These are phyloP conservation scores for Hemibagrus guttatus DNA, from an alignment of 2,797 vertebrate species.

Conservation along the genomic window DNA sequence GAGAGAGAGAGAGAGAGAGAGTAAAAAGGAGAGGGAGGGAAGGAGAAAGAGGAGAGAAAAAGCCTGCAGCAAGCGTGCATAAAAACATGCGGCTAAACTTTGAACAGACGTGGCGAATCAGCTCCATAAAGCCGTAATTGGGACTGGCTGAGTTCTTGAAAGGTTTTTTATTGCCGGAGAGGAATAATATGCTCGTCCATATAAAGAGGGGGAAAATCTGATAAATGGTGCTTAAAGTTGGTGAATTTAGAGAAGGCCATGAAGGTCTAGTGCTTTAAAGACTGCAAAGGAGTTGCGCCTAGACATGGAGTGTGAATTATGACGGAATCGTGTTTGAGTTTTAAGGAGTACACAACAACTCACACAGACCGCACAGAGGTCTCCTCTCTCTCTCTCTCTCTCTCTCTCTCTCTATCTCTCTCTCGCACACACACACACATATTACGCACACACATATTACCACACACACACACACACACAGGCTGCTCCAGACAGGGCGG, in stretches of 20 bases:
- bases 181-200: constrained; percentile 56
- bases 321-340: constrained; percentile 25
- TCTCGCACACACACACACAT: not conserved
- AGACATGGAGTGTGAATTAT: constrained; percentile 51
- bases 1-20: not conserved
- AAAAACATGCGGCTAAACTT: constrained; percentile 59
- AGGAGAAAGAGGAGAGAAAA: constrained; percentile 44
- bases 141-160: constrained; percentile 56
- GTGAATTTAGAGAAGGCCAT: constrained; percentile 53
- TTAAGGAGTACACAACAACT: constrained; percentile 44
- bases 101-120: constrained; percentile 58
- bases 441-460: not conserved
- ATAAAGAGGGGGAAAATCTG: constrained; percentile 51
- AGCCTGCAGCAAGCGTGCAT: constrained; percentile 49
- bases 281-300: constrained; percentile 46
- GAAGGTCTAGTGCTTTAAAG: constrained; percentile 50
- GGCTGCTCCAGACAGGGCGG: constrained; percentile 28
- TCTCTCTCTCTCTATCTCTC: constrained; percentile 6
- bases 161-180: constrained; percentile 60
- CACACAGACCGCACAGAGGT: constrained; percentile 13
- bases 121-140: constrained; percentile 59
- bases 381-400: constrained; percentile 21
- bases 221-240: constrained; percentile 55
- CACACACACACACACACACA: not conserved
- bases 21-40: constrained; percentile 22